Evolutionary conservation across 2,797 vertebrate species (phyloP).

Genomic region (Alectoris magna): DNA sequence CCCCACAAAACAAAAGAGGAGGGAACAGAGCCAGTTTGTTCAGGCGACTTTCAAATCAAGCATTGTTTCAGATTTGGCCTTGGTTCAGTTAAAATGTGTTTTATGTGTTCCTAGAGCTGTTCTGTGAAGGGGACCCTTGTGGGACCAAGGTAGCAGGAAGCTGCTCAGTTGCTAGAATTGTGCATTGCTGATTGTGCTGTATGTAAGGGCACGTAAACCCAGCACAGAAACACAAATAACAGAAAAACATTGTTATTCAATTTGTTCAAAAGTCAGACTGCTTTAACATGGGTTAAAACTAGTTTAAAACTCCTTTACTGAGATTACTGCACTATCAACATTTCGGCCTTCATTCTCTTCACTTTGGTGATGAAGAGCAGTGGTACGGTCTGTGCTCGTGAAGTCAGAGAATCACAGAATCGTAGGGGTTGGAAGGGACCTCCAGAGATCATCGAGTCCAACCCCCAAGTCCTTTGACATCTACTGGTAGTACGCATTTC

Average conservation of each 20-base stretch:
- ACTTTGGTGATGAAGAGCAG: background rate
- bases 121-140: background rate
- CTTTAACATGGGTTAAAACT: background rate
- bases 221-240: background rate
- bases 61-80: slow-evolving; percentile 44
- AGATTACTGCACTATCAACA: background rate
- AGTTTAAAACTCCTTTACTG: background rate
- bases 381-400: background rate
- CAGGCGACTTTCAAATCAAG: background rate
- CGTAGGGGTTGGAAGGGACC: too few species aligned
- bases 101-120: background rate
- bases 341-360: background rate
- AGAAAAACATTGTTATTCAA: background rate
- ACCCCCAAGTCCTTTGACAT: background rate
- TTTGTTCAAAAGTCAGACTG: background rate
- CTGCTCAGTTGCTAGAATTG: background rate
- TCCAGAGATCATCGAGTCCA: too few species aligned
- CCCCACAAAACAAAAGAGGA: slow-evolving; percentile 35
- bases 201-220: background rate
- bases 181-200: background rate
- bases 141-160: background rate
- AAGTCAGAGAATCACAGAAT: background rate
- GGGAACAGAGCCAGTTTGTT: slow-evolving; percentile 25
- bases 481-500: background rate
- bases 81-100: background rate